Evolutionary conservation across 1,140 invertebrate genomes (phyloP).

Genomic region (Steinernema khuongi): DNA sequence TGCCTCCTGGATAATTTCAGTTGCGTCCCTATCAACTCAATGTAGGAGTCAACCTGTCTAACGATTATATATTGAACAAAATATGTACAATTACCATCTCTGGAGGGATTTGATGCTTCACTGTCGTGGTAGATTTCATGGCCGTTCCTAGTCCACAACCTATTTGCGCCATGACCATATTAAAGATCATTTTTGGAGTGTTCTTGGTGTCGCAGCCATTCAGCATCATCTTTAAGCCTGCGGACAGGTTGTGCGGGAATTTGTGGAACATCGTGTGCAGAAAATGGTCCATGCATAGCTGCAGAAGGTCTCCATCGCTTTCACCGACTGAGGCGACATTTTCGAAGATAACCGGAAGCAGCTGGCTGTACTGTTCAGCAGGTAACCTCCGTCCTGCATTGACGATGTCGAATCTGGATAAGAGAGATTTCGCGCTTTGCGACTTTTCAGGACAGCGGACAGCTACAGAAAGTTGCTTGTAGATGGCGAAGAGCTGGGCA

Average conservation of each 20-base stretch:
- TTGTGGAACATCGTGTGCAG: constrained; percentile 9
- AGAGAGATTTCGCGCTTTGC: neutral
- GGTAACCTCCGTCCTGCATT: neutral
- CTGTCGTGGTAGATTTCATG: neutral
- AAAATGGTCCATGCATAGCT: constrained; percentile 4
- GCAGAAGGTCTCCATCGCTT: neutral
- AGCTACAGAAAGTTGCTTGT: neutral
- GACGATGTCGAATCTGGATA: neutral
- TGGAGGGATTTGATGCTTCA: neutral
- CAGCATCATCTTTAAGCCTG: neutral
- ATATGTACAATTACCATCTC: neutral
- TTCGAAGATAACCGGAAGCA: neutral
- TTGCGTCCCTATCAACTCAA: neutral
- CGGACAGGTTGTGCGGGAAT: neutral
- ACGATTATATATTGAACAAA: neutral
- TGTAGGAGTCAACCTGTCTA: neutral
- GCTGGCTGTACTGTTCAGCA: neutral
- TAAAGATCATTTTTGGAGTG: neutral
- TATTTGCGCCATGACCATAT: constrained; percentile 1
- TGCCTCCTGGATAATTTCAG: neutral
- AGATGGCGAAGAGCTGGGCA: neutral
- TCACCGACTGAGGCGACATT: neutral
- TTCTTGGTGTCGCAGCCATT: neutral
- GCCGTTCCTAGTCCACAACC: neutral
- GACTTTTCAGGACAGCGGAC: neutral